Evolutionary conservation across 2,113 vertebrate genomes (phyloP).

Genomic region (Butorides virescens): DNA sequence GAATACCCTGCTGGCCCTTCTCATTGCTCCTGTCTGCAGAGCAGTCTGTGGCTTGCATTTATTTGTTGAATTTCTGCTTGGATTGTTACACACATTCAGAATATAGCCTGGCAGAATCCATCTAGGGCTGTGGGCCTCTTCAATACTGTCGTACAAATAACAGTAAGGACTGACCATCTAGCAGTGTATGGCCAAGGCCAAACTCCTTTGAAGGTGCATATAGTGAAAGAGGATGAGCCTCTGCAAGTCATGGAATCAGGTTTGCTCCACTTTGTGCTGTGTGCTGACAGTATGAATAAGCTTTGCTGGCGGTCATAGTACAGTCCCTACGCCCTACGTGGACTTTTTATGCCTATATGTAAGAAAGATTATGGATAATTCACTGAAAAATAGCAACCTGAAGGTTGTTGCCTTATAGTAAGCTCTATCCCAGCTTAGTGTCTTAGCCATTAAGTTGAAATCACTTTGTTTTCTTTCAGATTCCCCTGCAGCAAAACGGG

Average conservation of each 20-base stretch:
- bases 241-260: background rate
- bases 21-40: background rate
- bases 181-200: background rate
- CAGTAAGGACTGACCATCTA: background rate
- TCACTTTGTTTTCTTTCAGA: background rate
- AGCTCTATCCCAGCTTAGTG: background rate
- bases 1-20: background rate
- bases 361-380: background rate
- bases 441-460: background rate
- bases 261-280: background rate
- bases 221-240: background rate
- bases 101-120: background rate
- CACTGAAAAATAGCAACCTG: background rate
- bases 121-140: background rate
- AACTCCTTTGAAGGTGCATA: background rate
- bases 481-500: background rate
- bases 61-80: background rate
- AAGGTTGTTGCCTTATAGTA: background rate
- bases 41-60: background rate
- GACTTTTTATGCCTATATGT: background rate
- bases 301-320: background rate
- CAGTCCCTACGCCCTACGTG: too few species aligned
- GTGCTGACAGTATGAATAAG: background rate
- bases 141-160: background rate
- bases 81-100: background rate